Percentiles rank a stretch among this genome's conserved stretches.
Evolutionary conservation across 1,140 invertebrate species (phyloP).

Genomic region (Halesus radiatus): DNA sequence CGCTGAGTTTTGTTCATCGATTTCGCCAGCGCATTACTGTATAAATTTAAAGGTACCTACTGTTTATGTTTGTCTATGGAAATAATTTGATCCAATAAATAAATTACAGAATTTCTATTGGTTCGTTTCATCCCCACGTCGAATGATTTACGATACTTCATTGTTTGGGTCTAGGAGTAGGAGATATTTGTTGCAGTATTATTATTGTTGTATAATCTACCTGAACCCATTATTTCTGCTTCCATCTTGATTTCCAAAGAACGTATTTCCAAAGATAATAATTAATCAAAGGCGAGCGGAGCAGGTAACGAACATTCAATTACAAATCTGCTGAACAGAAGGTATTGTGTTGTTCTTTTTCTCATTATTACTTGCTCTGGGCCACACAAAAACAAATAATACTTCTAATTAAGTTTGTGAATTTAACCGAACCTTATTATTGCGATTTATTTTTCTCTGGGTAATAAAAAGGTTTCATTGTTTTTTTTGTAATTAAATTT

Average conservation of each 20-base stretch:
- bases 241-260: conserved; percentile 13
- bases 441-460: no score
- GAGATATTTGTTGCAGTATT: conserved; percentile 25
- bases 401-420: no score
- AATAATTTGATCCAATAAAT: no score
- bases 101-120: neutral
- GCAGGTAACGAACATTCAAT: conserved; percentile 36
- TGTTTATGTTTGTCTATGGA: neutral
- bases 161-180: neutral
- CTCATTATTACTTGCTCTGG: neutral
- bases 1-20: no score
- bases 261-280: neutral
- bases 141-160: conserved; percentile 21
- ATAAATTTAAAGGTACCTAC: no score
- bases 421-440: no score
- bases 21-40: no score
- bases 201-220: neutral
- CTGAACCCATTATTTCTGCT: neutral
- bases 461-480: no score
- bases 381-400: no score
- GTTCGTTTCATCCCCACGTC: neutral
- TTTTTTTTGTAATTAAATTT: no score
- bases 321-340: conserved; percentile 9
- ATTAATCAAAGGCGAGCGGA: conserved; percentile 26
- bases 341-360: conserved; percentile 14